phyloP scores from a whole-genome alignment of 2,888 invertebrate species.

The Conistra vaccinii region DNA sequence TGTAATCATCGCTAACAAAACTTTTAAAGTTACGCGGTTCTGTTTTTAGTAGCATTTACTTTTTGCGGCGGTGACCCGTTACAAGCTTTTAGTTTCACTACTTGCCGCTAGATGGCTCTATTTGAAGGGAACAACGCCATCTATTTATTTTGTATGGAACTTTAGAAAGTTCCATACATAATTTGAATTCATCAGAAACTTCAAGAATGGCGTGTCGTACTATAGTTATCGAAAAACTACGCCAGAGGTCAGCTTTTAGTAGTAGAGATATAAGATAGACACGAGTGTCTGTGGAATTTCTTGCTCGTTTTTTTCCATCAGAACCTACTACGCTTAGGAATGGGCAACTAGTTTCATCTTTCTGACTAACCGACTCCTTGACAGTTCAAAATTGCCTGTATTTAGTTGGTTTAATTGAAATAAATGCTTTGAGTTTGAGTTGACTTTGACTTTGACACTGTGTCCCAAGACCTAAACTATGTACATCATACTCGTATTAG shows the following conservation, averaged over 20 bases:
- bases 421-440: not conserved
- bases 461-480: no score
- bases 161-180: no score
- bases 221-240: not conserved
- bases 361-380: not conserved
- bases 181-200: no score
- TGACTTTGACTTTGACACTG: not conserved
- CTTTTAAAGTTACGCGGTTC: no score
- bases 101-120: conserved; percentile 30
- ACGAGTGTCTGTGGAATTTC: no score
- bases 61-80: not conserved
- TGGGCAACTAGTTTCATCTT: not conserved
- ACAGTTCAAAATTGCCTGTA: not conserved
- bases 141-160: conserved; percentile 16
- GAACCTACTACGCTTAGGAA: not conserved
- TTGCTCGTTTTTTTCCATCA: not conserved
- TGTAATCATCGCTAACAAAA: not conserved
- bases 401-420: not conserved
- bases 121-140: conserved; percentile 30
- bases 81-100: not conserved
- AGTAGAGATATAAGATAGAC: not conserved
- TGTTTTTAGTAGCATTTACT: not conserved
- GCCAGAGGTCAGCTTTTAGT: not conserved
- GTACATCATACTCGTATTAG: not conserved
- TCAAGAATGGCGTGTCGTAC: not conserved